Percentiles rank a stretch among this genome's conserved stretches.
Conservation (phyloP, 2,113 vertebrate genomes). For the Ornithorhynchus anatinus region DNA sequence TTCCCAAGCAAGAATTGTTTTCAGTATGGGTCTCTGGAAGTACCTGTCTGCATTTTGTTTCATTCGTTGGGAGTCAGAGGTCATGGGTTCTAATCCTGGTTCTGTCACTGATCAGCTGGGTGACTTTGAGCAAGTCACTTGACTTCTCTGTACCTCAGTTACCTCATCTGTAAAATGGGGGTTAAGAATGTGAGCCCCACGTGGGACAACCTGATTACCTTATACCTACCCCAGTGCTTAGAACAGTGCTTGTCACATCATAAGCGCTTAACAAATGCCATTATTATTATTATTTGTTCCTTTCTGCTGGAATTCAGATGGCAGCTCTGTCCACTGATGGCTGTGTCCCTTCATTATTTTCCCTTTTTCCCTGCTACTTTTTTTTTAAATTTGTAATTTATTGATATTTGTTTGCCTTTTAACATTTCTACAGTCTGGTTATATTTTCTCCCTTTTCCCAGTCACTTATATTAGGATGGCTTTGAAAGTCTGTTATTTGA, state of each 20-base stretch:
- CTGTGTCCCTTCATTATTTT: conserved; percentile 40
- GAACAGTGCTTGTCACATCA: too few relatives aligned
- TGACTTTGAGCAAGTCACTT: too few relatives aligned
- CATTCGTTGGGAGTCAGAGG: too few relatives aligned
- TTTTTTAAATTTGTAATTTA: conserved; percentile 24
- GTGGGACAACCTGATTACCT: too few relatives aligned
- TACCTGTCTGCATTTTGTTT: conserved; percentile 26
- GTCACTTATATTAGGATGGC: conserved; percentile 29
- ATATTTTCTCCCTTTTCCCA: neutral
- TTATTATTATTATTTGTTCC: conserved; percentile 41
- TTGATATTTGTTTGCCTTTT: conserved; percentile 26
- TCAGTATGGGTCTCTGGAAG: conserved; percentile 30
- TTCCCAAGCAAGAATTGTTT: conserved; percentile 38
- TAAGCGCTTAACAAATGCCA: too few relatives aligned
- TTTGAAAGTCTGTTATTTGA: conserved; percentile 31
- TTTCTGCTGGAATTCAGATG: conserved; percentile 37
- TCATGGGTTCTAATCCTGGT: too few relatives aligned
- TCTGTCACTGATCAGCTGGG: too few relatives aligned
- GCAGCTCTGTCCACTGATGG: conserved; percentile 21
- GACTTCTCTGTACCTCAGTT: too few relatives aligned
- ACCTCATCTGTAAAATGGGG: too few relatives aligned
- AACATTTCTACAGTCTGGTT: conserved; percentile 13
- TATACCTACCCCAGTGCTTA: too few relatives aligned
- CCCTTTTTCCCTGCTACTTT: neutral
- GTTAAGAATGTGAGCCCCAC: too few relatives aligned